These are phyloP conservation scores for Cacoxenus indagator DNA, from an alignment of 2,888 invertebrate species.

Conservation along the genomic window DNA sequence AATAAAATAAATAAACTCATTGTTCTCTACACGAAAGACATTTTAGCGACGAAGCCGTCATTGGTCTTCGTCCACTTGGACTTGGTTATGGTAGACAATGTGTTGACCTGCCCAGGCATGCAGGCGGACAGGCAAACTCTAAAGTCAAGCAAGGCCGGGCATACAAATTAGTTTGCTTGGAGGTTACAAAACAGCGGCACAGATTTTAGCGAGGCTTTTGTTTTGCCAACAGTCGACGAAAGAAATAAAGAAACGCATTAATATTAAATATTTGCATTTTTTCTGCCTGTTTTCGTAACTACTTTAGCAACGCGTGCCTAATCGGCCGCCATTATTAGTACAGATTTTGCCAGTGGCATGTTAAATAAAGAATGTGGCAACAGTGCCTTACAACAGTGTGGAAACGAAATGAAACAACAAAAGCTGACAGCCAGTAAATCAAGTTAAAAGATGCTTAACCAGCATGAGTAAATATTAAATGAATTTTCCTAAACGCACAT, in stretches of 20 bases:
- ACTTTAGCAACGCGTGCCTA: background rate
- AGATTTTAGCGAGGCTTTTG: slow-evolving; percentile 3
- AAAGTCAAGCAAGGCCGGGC: slow-evolving; percentile 6
- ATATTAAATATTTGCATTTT: slow-evolving; percentile 18
- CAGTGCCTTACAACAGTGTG: background rate
- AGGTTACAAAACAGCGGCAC: background rate
- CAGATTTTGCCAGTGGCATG: background rate
- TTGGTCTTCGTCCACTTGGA: background rate
- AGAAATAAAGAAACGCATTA: slow-evolving; percentile 5
- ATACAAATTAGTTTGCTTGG: slow-evolving; percentile 17
- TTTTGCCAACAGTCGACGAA: background rate
- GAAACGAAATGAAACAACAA: background rate
- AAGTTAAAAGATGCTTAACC: slow-evolving; percentile 32
- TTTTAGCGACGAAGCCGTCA: background rate
- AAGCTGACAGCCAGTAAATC: slow-evolving; percentile 30
- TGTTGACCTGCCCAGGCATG: background rate
- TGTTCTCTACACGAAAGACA: slow-evolving; percentile 8
- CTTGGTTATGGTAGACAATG: background rate
- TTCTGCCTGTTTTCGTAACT: background rate
- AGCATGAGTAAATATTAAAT: slow-evolving; percentile 14
- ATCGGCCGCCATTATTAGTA: slow-evolving; percentile 6
- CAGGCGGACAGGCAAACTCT: background rate
- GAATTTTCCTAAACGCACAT: background rate
- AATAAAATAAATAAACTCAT: slow-evolving; percentile 9
- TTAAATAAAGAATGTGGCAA: background rate